Conservation (phyloP, 2,888 invertebrate species). For the Heliconius charithonia region DNA sequence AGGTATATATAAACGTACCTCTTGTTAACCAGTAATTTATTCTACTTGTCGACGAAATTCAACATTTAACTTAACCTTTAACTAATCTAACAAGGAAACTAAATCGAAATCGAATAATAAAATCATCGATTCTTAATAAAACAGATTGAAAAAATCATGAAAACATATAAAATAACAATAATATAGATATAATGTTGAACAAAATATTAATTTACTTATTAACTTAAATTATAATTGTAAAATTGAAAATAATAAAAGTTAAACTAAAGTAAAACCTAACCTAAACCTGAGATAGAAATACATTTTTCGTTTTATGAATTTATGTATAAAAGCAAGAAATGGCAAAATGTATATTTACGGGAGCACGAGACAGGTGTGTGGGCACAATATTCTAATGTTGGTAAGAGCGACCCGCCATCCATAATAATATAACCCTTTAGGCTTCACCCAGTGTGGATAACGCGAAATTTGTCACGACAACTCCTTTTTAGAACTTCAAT, state of each 20-base stretch:
- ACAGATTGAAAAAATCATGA: too few relatives aligned
- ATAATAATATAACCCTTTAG: constrained; percentile 72
- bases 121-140: too few relatives aligned
- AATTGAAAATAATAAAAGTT: not conserved
- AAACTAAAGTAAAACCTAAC: not conserved
- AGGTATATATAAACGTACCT: too few relatives aligned
- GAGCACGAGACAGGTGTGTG: constrained; percentile 72
- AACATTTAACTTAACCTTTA: too few relatives aligned
- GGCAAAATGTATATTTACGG: constrained; percentile 72
- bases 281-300: not conserved
- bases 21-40: too few relatives aligned
- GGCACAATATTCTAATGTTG: constrained; percentile 78
- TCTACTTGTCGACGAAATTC: too few relatives aligned
- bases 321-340: constrained; percentile 53
- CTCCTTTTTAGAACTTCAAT: constrained; percentile 3
- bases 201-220: too few relatives aligned
- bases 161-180: too few relatives aligned
- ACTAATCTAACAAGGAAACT: too few relatives aligned
- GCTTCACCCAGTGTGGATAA: constrained; percentile 43
- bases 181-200: too few relatives aligned
- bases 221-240: not conserved
- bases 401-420: constrained; percentile 73
- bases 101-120: too few relatives aligned
- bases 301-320: constrained; percentile 8
- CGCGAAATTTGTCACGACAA: constrained; percentile 17